A percentile compares a stretch with the other conserved stretches of the same genome.
phyloP scores from a whole-genome alignment of 2,888 invertebrate species.

The Globia sparganii region DNA sequence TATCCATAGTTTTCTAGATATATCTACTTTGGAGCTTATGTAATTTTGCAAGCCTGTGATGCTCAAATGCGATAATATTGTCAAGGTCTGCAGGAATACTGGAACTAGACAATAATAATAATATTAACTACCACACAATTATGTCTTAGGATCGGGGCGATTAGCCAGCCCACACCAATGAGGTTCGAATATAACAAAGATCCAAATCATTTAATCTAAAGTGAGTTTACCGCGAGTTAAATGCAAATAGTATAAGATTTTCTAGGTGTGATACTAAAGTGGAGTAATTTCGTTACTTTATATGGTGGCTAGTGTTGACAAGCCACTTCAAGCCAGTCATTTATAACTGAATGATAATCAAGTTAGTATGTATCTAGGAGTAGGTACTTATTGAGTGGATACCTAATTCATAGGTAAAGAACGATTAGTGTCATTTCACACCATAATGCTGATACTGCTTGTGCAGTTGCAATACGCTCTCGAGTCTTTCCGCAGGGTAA shows the following conservation, averaged over 20 bases:
- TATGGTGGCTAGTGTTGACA: constrained; percentile 64
- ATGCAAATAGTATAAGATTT: constrained; percentile 49
- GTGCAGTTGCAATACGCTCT: background rate
- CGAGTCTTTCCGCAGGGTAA: background rate
- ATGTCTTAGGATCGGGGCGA: constrained; percentile 36
- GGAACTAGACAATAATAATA: constrained; percentile 20
- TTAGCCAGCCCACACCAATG: constrained; percentile 33
- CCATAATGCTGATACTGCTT: constrained; percentile 6
- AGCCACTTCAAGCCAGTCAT: constrained; percentile 59
- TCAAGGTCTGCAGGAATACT: constrained; percentile 16
- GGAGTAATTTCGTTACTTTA: constrained; percentile 61
- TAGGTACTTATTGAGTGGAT: constrained; percentile 52
- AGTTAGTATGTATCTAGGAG: constrained; percentile 46
- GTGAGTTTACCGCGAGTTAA: constrained; percentile 34
- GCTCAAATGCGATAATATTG: constrained; percentile 15
- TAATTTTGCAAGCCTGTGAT: constrained; percentile 27
- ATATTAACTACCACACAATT: constrained; percentile 32
- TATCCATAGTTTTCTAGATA: background rate
- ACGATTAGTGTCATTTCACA: constrained; percentile 44
- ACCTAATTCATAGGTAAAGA: constrained; percentile 39
- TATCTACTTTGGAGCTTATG: background rate
- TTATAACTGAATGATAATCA: constrained; percentile 61
- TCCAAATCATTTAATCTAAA: constrained; percentile 21
- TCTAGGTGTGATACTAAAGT: constrained; percentile 58
- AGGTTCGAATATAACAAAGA: constrained; percentile 38